These are phyloP conservation scores for cattle (Bos taurus) DNA, from an alignment of 2,113 vertebrate species.

Conservation along the genomic window ARS-UCD2.0 NC_037328.1:72215001-72215500, in stretches of 20 bases:
- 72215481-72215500: not conserved
- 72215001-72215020: not conserved
- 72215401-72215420: not conserved
- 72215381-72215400: not conserved
- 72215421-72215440: not conserved
- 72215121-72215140: not conserved
- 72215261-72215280: not conserved
- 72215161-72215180: not conserved
- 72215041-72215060: not conserved
- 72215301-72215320: not conserved
- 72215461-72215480: not conserved
- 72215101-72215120: slow-evolving; percentile 20
- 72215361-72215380: not conserved
- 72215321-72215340: not conserved
- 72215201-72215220: not conserved
- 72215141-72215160: not conserved
- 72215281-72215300: not conserved
- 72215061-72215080: not conserved
- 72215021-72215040: not conserved
- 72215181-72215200: not conserved
- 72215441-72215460: not conserved
- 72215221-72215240: not conserved
- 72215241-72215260: not conserved
- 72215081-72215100: slow-evolving; percentile 23
- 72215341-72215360: not conserved